Evolutionary conservation across 2,888 invertebrate species (phyloP).

Genomic region (Trimorus sp.): DNA sequence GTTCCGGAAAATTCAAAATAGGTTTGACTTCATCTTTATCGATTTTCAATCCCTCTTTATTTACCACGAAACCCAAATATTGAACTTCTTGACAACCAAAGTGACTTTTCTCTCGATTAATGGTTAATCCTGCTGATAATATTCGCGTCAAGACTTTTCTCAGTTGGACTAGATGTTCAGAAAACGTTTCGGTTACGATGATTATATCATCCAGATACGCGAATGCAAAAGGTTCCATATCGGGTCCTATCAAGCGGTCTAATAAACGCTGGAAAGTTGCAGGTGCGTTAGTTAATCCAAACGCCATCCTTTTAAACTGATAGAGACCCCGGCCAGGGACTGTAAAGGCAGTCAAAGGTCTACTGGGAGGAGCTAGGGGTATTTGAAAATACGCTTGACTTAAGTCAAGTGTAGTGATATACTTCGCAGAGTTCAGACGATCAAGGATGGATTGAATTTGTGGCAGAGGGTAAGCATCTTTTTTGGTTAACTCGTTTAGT

Average conservation of each 20-base stretch:
- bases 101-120: neutral
- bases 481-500: slow-evolving; percentile 26
- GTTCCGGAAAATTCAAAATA: neutral
- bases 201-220: neutral
- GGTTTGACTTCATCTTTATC: neutral
- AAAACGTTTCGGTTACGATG: neutral
- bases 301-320: neutral
- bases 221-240: slow-evolving; percentile 7
- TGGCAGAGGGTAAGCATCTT: slow-evolving; percentile 1
- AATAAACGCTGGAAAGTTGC: neutral
- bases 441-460: neutral
- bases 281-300: neutral
- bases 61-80: slow-evolving; percentile 1
- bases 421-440: neutral
- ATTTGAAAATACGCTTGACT: slow-evolving; percentile 3
- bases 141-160: too few relatives aligned
- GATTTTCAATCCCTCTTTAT: neutral
- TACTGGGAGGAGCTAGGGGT: neutral
- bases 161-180: too few relatives aligned
- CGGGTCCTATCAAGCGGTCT: neutral
- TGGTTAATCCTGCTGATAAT: neutral
- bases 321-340: neutral
- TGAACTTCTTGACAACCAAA: neutral
- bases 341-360: neutral
- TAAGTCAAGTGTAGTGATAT: neutral